phyloP scores from a whole-genome alignment of 2,888 invertebrate species.

The Leptinotarsa rubiginosa region DNA sequence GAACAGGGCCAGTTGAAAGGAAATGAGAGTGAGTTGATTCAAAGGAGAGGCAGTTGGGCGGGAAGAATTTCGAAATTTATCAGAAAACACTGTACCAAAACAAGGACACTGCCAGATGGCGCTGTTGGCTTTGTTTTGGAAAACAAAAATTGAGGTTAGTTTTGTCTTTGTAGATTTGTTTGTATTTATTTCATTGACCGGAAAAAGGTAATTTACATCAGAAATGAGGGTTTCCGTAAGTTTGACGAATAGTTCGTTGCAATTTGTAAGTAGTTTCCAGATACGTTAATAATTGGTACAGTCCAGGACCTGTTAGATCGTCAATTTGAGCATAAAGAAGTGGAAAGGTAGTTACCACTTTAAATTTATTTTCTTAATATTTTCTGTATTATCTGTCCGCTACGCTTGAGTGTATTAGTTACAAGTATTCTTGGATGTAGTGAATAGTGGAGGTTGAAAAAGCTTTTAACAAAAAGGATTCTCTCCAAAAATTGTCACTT shows the following conservation, averaged over 20 bases:
- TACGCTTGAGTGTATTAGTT: no score
- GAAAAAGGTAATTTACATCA: background rate
- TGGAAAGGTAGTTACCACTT: no score
- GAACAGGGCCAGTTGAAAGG: constrained; percentile 22
- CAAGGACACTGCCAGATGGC: constrained; percentile 46
- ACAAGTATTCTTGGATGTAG: no score
- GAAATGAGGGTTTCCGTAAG: background rate
- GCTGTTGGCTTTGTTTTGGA: constrained; percentile 9
- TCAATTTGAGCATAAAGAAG: no score
- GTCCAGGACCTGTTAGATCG: no score
- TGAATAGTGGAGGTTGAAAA: no score
- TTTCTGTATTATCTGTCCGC: no score
- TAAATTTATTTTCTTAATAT: no score
- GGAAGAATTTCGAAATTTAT: constrained; percentile 59
- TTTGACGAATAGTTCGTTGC: background rate
- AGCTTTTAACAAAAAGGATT: no score
- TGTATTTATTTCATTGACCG: background rate
- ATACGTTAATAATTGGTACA: no score
- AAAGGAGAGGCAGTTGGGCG: constrained; percentile 52
- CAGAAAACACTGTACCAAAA: constrained; percentile 53
- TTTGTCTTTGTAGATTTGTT: background rate
- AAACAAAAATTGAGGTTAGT: constrained; percentile 35
- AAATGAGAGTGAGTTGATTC: constrained; percentile 19
- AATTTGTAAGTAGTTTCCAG: no score
- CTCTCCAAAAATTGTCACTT: no score